Evolutionary conservation across 2,113 vertebrate genomes (phyloP), one percentile per base, ranked within the genome.

Genomic region (Cryptomyrus ogoouensis): DNA sequence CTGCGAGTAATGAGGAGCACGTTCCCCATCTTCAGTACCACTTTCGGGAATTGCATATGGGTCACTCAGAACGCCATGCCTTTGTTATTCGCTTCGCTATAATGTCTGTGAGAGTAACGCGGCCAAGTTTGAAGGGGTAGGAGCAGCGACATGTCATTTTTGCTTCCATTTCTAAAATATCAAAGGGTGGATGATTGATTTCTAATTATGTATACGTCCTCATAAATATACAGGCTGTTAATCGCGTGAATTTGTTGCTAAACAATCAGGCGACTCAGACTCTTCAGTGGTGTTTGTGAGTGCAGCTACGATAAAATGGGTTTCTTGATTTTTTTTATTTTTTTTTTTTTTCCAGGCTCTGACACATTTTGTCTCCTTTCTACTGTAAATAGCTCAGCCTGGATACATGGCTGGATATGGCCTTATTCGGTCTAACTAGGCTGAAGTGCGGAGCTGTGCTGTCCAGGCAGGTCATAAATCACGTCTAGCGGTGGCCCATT

Each of bases 331-430:
- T 52, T 62, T 62, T 58, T 74, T 13, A n/a, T n/a, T n/a, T 49
- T 50, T 3, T 13, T 4, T 52, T 52, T 52, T 52, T 19, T 35
- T 89, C 24, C 47, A 80, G 70, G 74, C 70, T 10, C 27, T 89
- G 66, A 56, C 80, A 89, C 50, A 85, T 83, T 58, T 77, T 89
- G n/a, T 58, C 47, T 80, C 35, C 85, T 52, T 53, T 56, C 24
- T 58, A 17, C 89, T 80, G 77, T 21, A 89, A 89, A 89, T 89
- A 89, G 89, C 89, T 89, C 80, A 58, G 89, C 89, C 89, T 89
- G 83, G 50, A 89, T 89, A 47, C 74, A 17, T 27, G 74, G 35
- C 31, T 89, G 50, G n/a, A 31, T 46, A 44, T 89, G 89, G 27
- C 89, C 89, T 89, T 58, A 52, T 89, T 89, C 53, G 19, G 1